A percentile compares a stretch with the other conserved stretches of the same genome.
Conservation (phyloP, 2,888 invertebrate genomes). For the Trisateles emortualis region DNA sequence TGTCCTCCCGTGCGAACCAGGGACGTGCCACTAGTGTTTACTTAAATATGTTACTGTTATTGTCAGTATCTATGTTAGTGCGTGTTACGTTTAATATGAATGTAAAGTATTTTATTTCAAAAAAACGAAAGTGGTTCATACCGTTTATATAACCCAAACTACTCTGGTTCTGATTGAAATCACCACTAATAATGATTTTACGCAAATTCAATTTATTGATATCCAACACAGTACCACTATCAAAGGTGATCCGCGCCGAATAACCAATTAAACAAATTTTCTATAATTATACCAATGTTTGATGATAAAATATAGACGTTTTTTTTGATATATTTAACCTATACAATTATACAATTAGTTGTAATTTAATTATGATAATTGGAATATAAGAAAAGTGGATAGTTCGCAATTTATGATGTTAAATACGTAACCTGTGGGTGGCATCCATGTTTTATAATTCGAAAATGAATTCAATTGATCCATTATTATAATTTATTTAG, state of each 20-base stretch:
- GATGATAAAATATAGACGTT: slow-evolving; percentile 10
- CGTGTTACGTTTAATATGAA: background rate
- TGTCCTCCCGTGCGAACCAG: no score
- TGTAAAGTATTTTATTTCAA: slow-evolving; percentile 3
- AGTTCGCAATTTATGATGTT: slow-evolving; percentile 1
- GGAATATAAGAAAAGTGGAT: background rate
- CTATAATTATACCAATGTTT: slow-evolving; percentile 16
- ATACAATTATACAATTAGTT: slow-evolving; percentile 11
- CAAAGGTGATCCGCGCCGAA: slow-evolving; percentile 37
- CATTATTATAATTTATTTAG: no score
- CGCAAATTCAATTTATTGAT: slow-evolving; percentile 45
- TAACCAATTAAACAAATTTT: slow-evolving; percentile 35
- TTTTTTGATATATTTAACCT: slow-evolving; percentile 4
- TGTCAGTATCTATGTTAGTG: background rate
- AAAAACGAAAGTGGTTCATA: slow-evolving; percentile 26
- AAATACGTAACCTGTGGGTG: background rate
- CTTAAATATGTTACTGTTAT: no score
- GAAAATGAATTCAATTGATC: no score
- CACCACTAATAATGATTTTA: slow-evolving; percentile 36
- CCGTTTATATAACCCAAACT: slow-evolving; percentile 16
- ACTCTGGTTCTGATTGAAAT: slow-evolving; percentile 41
- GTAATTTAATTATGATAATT: slow-evolving; percentile 10
- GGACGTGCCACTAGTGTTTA: no score
- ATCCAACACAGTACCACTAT: slow-evolving; percentile 21
- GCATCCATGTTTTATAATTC: background rate